Evolutionary conservation across 2,113 vertebrate species (phyloP), one percentile per base, ranked within the genome.

Genomic region (Periophthalmus modestus): DNA sequence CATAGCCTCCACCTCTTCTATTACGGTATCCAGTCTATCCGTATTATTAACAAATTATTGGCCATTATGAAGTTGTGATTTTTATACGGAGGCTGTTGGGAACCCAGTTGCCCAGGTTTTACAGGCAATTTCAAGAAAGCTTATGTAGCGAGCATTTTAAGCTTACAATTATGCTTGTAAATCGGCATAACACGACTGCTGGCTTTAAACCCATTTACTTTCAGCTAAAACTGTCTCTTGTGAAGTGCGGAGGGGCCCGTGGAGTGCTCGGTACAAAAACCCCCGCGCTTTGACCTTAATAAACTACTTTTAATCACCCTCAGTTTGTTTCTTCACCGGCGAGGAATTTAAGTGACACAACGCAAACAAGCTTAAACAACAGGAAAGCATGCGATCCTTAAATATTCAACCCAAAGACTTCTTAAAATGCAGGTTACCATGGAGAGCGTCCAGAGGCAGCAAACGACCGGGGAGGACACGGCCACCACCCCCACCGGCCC

Each of bases 311-410:
- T n/a, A 87, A 92, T 86, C 79, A 63, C 79, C 79, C 72, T 85
- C 71, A 86, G 85, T n/a, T 86, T 91, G 78, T 87, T 87, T 88
- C 87, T 84, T 78, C 81, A 84, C 66, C n/a, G 74, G 79, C 6
- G 62, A 63, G 67, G 87, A 89, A 86, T 86, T 88, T n/a, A 84
- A 86, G 86, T 87, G 90, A 89, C 88, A 87, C 77, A 76, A 88
- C 55, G 72, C 89, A 89, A 91, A 93, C 89, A 88, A 85, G 85
- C 87, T 88, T n/a, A n/a, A n/a, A 89, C 89, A 90, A 86, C 85
- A 54, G 82, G 81, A 88, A 87, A 83, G 91, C 88, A 92, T 92
- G n/a, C n/a, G n/a, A n/a, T n/a, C n/a, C 79, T 77, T 66, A 91
- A 92, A 93, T 80, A 92, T 92, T 89, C 90, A 68, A 86, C 83